Base-by-base conservation (phyloP, 2,888 invertebrate genomes). In the Dicycla oo region DNA sequence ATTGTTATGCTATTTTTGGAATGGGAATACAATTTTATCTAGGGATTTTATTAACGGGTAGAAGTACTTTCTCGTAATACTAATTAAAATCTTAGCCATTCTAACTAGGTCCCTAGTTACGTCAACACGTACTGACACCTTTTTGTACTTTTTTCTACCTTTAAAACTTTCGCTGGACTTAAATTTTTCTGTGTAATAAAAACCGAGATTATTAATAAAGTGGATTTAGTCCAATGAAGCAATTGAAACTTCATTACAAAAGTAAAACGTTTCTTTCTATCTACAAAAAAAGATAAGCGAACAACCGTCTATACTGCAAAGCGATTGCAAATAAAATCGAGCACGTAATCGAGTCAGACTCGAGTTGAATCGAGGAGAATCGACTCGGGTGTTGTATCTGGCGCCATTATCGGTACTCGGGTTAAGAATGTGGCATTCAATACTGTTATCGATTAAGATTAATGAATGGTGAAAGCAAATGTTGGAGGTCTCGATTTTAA, bases 401-500 rank as follows among this genome's bases (percentile, higher is more conserved):
- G 81, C 77, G 54, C 75, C 72, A 47, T 51, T 58, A 13, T 45
- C 5, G 30, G 23, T 49, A 45, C 53, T 80, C 71, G 64, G 38
- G 71, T 72, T 69, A 67, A 73, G 73, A 65, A 76, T 65, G 58
- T 40, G 60, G 43, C 58, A 77, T 80, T 82, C 65, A 74, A 83
- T 77, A 63, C 80, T 60, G 45, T 5, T 73, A 65, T 68, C 82
- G 78, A 77, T 79, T 62, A 47, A 53, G 20, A 69, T 26, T 61
- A 65, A 74, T 62, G 3, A 58, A 53, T 49, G 49, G n/a, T 45
- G 10, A 26, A 47, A 69, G 45, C 45, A 53, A 70, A 13, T 47
- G 26, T 4, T 2, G 45, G 57, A 13, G 15, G 56, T 61, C 7
- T 65, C 30, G 20, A 10, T 49, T 79, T 54, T 79, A 56, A 60